Percentiles rank a stretch among this genome's conserved stretches.
Evolutionary conservation across 2,888 invertebrate genomes (phyloP).

Genomic region (Hydraecia micacea): DNA sequence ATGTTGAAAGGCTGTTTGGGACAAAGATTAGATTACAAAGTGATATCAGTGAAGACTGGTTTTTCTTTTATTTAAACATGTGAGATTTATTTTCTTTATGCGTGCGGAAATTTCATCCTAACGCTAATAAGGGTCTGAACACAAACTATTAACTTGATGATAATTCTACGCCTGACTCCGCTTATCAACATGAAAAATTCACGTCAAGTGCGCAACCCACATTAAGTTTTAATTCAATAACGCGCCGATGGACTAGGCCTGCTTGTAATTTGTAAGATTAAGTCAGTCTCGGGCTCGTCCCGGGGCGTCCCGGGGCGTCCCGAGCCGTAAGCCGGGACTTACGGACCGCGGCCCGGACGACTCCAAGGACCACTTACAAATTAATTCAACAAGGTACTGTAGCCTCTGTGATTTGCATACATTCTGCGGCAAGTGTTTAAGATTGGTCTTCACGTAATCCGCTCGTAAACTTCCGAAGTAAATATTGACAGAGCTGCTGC

Average conservation of each 20-base stretch:
- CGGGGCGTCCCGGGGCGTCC: constrained; percentile 51
- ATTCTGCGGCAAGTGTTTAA: constrained; percentile 63
- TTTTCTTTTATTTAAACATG: background rate
- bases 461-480: constrained; percentile 52
- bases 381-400: constrained; percentile 72
- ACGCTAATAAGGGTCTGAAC: constrained; percentile 36
- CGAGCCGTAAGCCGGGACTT: constrained; percentile 66
- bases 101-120: background rate
- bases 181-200: constrained; percentile 63
- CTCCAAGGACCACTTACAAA: constrained; percentile 68
- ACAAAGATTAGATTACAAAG: background rate
- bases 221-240: constrained; percentile 74
- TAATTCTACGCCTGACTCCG: constrained; percentile 26
- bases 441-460: constrained; percentile 62
- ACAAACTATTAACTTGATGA: constrained; percentile 55
- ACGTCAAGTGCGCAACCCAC: constrained; percentile 43
- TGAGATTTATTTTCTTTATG: background rate
- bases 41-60: background rate
- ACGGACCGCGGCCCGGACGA: constrained; percentile 54
- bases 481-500: constrained; percentile 58
- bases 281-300: constrained; percentile 49
- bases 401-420: constrained; percentile 71
- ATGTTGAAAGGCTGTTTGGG: background rate
- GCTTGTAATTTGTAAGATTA: constrained; percentile 74
- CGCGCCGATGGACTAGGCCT: constrained; percentile 68